A percentile compares a stretch with the other conserved stretches of the same genome.
These are phyloP conservation scores for Trichosurus vulpecula DNA, from an alignment of 2,797 vertebrate genomes.

Conservation along the genomic window DNA sequence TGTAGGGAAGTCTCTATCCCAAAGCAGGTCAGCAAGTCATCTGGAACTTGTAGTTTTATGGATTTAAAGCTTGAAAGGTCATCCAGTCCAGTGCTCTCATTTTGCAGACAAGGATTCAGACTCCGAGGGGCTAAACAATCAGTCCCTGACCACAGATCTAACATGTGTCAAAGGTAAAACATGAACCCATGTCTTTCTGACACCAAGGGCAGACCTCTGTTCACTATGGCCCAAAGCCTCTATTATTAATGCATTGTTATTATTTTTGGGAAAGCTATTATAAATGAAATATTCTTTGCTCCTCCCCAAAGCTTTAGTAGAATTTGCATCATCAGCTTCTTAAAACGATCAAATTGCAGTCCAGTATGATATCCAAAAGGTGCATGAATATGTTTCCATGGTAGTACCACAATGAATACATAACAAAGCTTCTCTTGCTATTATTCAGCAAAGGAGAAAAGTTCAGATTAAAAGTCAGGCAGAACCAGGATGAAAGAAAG, in stretches of 20 bases:
- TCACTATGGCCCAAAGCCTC: neutral
- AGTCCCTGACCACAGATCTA: neutral
- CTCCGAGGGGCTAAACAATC: neutral
- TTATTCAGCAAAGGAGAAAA: neutral
- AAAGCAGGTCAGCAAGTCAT: neutral
- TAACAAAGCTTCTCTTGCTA: neutral
- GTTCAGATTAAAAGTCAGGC: neutral
- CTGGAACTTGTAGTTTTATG: neutral
- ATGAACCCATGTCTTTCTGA: neutral
- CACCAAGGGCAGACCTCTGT: neutral
- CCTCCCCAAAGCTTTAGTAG: neutral
- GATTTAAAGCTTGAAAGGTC: neutral
- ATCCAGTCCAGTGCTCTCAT: neutral
- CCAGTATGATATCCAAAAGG: constrained; percentile 6
- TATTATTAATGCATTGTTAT: neutral
- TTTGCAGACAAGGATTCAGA: neutral
- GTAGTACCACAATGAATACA: neutral
- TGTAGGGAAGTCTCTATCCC: neutral
- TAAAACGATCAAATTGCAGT: neutral
- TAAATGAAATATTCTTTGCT: neutral
- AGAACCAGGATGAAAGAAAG: constrained; percentile 17
- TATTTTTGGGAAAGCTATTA: constrained; percentile 3
- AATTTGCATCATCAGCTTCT: neutral
- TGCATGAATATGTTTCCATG: neutral
- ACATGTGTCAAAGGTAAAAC: neutral